These are phyloP conservation scores for Tuberolachnus salignus DNA, from an alignment of 2,888 invertebrate genomes.

Conservation along the genomic window DNA sequence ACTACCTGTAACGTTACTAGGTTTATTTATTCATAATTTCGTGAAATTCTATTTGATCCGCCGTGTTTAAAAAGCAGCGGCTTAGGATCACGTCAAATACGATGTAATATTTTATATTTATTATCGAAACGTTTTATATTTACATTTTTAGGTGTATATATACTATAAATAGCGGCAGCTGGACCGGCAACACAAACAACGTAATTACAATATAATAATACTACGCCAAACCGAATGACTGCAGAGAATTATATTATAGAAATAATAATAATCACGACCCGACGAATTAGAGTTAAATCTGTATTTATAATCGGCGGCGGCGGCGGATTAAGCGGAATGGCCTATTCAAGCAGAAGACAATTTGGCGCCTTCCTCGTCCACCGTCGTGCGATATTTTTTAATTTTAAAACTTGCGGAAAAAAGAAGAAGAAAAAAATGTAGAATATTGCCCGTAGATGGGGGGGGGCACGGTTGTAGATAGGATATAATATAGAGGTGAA, in stretches of 20 bases:
- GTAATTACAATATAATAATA: conserved; percentile 31
- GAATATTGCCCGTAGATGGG: too few relatives aligned
- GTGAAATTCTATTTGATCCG: too few relatives aligned
- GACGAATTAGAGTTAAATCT: conserved; percentile 16
- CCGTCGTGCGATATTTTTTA: too few relatives aligned
- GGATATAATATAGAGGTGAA: too few relatives aligned
- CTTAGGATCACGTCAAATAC: conserved; percentile 8
- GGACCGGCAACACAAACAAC: conserved; percentile 5
- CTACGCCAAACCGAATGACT: neutral
- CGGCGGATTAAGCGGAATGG: too few relatives aligned
- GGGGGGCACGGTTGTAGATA: too few relatives aligned
- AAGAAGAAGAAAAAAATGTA: too few relatives aligned
- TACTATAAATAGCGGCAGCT: neutral
- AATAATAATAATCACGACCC: conserved; percentile 11
- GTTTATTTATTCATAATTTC: too few relatives aligned
- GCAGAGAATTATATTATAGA: neutral
- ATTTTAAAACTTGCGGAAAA: too few relatives aligned
- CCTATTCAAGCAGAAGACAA: too few relatives aligned
- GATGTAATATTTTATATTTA: neutral
- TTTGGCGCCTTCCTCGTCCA: too few relatives aligned
- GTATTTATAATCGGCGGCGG: conserved; percentile 21
- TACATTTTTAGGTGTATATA: neutral
- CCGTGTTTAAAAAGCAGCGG: neutral
- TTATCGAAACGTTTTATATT: conserved; percentile 21
- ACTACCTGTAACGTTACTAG: too few relatives aligned